Evolutionary conservation across 1,140 invertebrate species (phyloP), one percentile per base, ranked within the genome.

Genomic region (Calephelis virginiensis): DNA sequence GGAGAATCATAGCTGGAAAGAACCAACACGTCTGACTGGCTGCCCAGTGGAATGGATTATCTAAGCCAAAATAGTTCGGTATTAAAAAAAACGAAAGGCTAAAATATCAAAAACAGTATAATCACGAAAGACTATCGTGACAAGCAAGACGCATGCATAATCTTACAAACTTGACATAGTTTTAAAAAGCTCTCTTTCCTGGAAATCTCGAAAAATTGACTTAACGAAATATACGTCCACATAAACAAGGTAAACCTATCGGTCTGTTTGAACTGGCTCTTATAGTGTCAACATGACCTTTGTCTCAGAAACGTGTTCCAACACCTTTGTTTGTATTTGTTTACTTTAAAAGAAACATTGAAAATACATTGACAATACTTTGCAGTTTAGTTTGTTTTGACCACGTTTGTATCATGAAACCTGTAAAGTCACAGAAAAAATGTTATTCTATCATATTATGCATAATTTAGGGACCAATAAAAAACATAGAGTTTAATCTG

Each of bases 241-340:
- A 78, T 83, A 78, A 82, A 84, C 72, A 78, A 67, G 68, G 64
- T 61, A 64, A 68, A 61, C 69, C 74, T 74, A 84, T 81, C 78
- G 72, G 67, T 73, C 68, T 87, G 82, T 86, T 86, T 87, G 83
- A 82, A 81, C 78, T 80, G 81, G 80, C 83, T 89, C 85, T 90
- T 82, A 90, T 86, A 89, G 77, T 84, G 86, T 90, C 83, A 89
- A 90, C 80, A 90, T 67, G 75, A 81, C 74, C 81, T 87, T 75
- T 72, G 72, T 69, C 80, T 82, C 80, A 80, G 80, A 82, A 83
- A 87, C 87, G 79, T 75, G 79, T 75, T 73, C 68, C 72, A 72
- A 79, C 82, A 73, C 71, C 76, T 81, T 85, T 86, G 76, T 85
- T 82, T 85, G 79, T 81, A 75, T 73, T 76, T 73, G 81, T 84